Base-by-base conservation (phyloP, 2,113 vertebrate species). In the Polypterus senegalus region DNA sequence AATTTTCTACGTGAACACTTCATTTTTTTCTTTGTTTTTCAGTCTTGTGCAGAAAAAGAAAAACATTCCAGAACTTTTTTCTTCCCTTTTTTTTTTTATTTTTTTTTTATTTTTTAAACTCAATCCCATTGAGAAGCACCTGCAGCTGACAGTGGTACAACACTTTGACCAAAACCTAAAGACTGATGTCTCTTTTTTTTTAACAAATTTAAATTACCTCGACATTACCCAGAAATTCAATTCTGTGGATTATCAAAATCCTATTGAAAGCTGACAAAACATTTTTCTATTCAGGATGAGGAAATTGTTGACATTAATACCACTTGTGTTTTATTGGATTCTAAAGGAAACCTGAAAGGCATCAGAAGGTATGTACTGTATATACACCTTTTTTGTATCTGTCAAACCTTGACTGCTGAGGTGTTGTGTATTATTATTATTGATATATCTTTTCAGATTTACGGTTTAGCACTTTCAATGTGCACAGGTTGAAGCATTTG, bases 181-280 rank as follows among this genome's bases (percentile, higher is more conserved):
- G 85, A 88, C 87, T 77, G 79, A 81, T 79, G 86, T 86, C 77
- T 74, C 80, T 84, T 76, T 80, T 82, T 81, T 64, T 76, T 93
- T 97, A 89, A 91, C 91, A 96, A 91, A 95, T 90, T 85, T 86
- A 86, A 85, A 89, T 94, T 94, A 94, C 92, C 90, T 97, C 91
- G 94, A 91, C 84, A 89, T 88, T 78, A 83, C 78, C 78, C 85
- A 84, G 81, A 83, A 85, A 81, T 87, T 88, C 86, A 88, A 88
- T 87, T 80, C 75, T 77, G 81, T 87, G 81, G 85, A 77, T 74
- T 68, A 66, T 68, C 71, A 72, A 73, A 77, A 71, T 66, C 70
- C 67, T 77, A 70, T 70, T 73, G 71, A 77, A 79, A 73, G 71
- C 74, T 72, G 43, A 75, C 49, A 73, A 65, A 55, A 55, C 43